Base-by-base conservation (phyloP, 2,797 vertebrate species). In the Gallinago solitaria region DNA sequence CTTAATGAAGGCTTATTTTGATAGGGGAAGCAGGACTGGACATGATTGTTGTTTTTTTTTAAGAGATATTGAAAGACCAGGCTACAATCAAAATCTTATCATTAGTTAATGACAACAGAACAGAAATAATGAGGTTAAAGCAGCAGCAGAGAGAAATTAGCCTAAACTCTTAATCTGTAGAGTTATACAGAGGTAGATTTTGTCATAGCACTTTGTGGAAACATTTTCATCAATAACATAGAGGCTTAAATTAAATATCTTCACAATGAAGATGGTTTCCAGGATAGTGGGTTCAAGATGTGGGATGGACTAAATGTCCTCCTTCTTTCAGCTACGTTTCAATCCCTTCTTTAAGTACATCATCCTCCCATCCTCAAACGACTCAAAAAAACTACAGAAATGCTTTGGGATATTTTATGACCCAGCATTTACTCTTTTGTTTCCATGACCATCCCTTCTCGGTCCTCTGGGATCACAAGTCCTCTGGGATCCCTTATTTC, bases 361-460 rank as follows among this genome's bases (percentile, higher is more conserved):
- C 7, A 61, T 37, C 20, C 12, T 80, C n/a, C 12, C 41, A 45
- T 64, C 90, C 80, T 87, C 91, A 53, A 95, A 54, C 11, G 13
- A 71, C 45, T 73, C 57, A 60, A 87, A 75, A 87, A 89, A 93
- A n/a, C 7, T 54, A 63, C 56, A 65, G 17, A 78, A 65, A 35
- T 33, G 63, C 30, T 81, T 74, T 35, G 16, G 60, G 45, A 37
- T 91, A n/a, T 86, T 95, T 95, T 91, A 87, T 85, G 73, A 50
- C 47, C 30, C 65, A 90, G 30, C 32, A 88, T 81, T 89, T 91
- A 91, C 76, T 89, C 65, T 73, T 94, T 85, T 94, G 78, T 89
- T 96, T 95, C 65, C 43, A 43, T 76, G 79, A 51, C 65, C 61
- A 92, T 25, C 53, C 30, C 39, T 71, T 90, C 45, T 76, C 39